These are phyloP conservation scores for Alligator mississippiensis DNA, from an alignment of 2,113 vertebrate genomes.

Conservation along the genomic window DNA sequence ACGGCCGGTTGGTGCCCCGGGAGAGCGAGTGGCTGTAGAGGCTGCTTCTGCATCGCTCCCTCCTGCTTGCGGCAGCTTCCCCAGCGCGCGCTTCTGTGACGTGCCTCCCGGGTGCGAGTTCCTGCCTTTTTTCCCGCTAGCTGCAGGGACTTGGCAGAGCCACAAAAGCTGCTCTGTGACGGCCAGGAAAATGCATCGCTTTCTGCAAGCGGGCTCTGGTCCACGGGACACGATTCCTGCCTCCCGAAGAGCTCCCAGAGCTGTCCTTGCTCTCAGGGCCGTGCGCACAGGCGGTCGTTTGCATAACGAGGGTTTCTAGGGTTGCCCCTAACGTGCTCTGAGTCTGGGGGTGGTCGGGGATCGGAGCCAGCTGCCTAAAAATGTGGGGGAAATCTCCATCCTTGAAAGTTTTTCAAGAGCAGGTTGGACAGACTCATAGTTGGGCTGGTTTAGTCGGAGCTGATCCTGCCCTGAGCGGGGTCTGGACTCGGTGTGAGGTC, in stretches of 20 bases:
- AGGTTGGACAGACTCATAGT: too few species aligned
- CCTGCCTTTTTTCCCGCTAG: neutral
- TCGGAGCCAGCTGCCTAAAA: too few species aligned
- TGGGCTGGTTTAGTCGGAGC: too few species aligned
- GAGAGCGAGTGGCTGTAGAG: neutral
- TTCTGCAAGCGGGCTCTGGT: neutral
- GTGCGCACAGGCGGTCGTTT: neutral
- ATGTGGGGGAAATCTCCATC: too few species aligned
- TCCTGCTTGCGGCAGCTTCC: neutral
- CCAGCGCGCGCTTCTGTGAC: neutral
- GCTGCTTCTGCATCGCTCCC: neutral
- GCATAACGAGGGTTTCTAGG: neutral
- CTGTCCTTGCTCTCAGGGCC: neutral
- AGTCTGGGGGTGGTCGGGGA: too few species aligned
- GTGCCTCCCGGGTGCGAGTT: neutral
- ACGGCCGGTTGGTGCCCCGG: too few species aligned
- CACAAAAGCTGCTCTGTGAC: neutral
- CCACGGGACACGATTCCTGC: neutral
- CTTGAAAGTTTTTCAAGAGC: too few species aligned
- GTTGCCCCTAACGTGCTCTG: neutral
- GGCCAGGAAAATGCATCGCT: neutral
- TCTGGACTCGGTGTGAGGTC: too few species aligned
- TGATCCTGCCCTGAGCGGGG: too few species aligned
- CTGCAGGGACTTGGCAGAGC: neutral
- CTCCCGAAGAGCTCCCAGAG: neutral